Evolutionary conservation across 2,888 invertebrate species (phyloP), one percentile per base, ranked within the genome.

Genomic region (Pristionchus mayeri): DNA sequence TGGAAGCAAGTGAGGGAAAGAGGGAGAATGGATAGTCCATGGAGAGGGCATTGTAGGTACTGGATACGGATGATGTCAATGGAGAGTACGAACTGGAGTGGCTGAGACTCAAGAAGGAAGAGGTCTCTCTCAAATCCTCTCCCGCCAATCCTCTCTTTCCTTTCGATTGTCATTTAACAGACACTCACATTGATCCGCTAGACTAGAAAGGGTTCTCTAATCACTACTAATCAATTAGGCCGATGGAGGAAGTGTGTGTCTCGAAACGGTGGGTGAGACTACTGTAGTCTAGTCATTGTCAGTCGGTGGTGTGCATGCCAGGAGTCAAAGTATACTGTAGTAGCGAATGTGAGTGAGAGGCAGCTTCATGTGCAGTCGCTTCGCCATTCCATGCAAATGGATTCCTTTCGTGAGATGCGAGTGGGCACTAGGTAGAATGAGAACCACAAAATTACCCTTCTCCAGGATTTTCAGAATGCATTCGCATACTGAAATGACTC

Each of bases 1-100:
- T 92, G 92, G 92, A 88, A 89, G 57, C 85, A 90, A 79, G 88
- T 89, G 27, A 9, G 13, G n/a, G n/a, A n/a, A n/a, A n/a, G n/a
- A n/a, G n/a, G n/a, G n/a, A n/a, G n/a, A n/a, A n/a, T 1, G 63
- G 30, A 30, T 30, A 18, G 34, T n/a, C n/a, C n/a, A n/a, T n/a
- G n/a, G n/a, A n/a, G n/a, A n/a, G n/a, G n/a, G n/a, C n/a, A 52
- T 50, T 54, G 44, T 85, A 88, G 85, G 88, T 90, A 76, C 83
- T 90, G 40, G 89, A 90, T 54, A 85, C 85, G 30, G 89, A 90
- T 84, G 90, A 90, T 48, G 86, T 86, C n/a, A 87, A 86, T 27
- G 86, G 86, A 67, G 90, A 88, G 13, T 90, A 90, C 44, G 90
- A 90, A 75, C 48, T 90, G 80, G 89, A 90, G 78, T 90, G 89